Conservation (phyloP, 2,888 invertebrate genomes). For the Hydraecia micacea region DNA sequence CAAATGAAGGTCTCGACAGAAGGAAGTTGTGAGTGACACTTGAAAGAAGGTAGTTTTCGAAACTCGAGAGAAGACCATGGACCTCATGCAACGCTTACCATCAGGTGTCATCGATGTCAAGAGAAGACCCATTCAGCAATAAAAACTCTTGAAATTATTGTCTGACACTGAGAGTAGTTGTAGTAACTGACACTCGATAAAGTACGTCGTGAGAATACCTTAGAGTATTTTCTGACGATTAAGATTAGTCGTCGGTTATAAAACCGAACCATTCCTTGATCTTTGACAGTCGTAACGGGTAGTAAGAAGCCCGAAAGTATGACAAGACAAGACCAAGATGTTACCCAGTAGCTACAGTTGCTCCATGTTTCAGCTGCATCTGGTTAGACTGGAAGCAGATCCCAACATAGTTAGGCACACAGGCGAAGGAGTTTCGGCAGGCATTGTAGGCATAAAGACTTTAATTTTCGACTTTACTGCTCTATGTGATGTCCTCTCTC, state of each 20-base stretch:
- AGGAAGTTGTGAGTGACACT: neutral
- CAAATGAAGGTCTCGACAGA: neutral
- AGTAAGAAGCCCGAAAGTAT: neutral
- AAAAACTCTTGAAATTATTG: neutral
- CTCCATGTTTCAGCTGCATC: neutral
- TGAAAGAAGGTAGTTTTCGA: neutral
- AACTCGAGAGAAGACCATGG: neutral
- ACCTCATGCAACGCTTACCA: too few species aligned
- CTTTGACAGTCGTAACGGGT: too few species aligned
- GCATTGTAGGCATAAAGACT: neutral
- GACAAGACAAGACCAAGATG: neutral
- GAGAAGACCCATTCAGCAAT: neutral
- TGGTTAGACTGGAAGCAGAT: neutral
- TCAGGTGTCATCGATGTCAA: too few species aligned
- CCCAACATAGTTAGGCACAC: neutral
- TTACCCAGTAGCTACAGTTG: neutral
- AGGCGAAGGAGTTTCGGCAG: neutral
- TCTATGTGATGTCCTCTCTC: constrained; percentile 78
- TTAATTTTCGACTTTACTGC: constrained; percentile 60
- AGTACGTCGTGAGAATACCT: neutral
- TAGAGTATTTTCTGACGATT: neutral
- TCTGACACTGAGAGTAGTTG: neutral
- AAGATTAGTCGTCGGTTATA: neutral
- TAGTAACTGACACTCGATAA: neutral
- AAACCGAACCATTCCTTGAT: neutral